Evolutionary conservation across 2,797 vertebrate genomes (phyloP), one percentile per base, ranked within the genome.

Genomic region (Acridotheres tristis): DNA sequence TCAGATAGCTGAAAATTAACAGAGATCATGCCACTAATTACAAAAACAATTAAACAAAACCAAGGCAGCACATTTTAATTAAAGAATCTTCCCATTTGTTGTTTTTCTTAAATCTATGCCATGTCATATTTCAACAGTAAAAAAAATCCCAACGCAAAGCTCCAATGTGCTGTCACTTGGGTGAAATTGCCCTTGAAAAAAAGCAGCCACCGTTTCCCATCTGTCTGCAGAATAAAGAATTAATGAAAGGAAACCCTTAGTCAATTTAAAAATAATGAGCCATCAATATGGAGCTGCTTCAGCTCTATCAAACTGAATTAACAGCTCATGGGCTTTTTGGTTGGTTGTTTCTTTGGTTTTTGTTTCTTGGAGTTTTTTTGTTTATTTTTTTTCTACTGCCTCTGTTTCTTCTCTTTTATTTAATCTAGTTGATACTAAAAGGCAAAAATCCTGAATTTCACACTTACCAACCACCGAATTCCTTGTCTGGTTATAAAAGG

Each of bases 251-350:
- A 94, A 92, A 92, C 30, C 45, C 53, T 86, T 59, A 77, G 40
- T 77, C 72, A 83, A 83, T 77, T 92, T 72, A 21, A 89, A 96
- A 96, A 91, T 86, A 88, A 90, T 36, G 91, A 96, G 42, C 43
- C 85, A 94, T 77, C 79, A 82, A 92, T 61, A 89, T 26, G 61
- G 72, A 91, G 68, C 78, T 85, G 65, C 75, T 85, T 82, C 78
- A 85, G 65, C 68, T 93, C 68, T 38, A 69, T 69, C 68, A 85
- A 89, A 79, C 26, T 36, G 43, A 93, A 93, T 84, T 94, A 88
- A 93, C 57, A 84, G 71, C 18, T 93, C 50, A 14, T 23, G 32
- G 16, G 18, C 29, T 53, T 2, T 34, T 55, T 55, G 20, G 54
- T 55, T n/a, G 30, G 18, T 42, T 42, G 29, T 18, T 17, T 72